Percentiles rank a stretch among this genome's conserved stretches.
Evolutionary conservation across 2,888 invertebrate species (phyloP).

Genomic region (Drosophila quinaria): DNA sequence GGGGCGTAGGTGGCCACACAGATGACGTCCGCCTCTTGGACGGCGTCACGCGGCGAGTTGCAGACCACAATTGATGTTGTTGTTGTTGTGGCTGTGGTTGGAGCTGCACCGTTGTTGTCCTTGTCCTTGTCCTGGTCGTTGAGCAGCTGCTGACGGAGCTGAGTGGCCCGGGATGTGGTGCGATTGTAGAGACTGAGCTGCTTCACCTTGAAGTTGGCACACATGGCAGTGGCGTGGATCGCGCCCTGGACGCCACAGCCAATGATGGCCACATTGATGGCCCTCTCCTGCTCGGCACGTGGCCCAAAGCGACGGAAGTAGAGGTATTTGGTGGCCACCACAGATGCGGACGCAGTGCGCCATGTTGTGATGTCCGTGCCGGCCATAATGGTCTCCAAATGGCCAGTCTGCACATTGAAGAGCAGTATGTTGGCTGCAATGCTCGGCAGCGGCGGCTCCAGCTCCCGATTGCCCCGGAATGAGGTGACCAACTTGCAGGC

Average conservation of each 20-base stretch:
- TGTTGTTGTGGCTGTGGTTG: not conserved
- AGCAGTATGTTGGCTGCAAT: slow-evolving; percentile 86
- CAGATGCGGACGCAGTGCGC: slow-evolving; percentile 88
- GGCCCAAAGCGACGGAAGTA: slow-evolving; percentile 78
- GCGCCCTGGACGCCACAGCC: slow-evolving; percentile 87
- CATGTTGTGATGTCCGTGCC: slow-evolving; percentile 87
- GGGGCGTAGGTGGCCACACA: slow-evolving; percentile 87
- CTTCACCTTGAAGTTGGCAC: slow-evolving; percentile 85
- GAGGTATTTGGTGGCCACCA: slow-evolving; percentile 87
- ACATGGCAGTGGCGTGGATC: slow-evolving; percentile 87
- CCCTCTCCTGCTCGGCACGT: slow-evolving; percentile 26
- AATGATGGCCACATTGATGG: slow-evolving; percentile 84
- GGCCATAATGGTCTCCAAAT: slow-evolving; percentile 86
- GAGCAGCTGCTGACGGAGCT: slow-evolving; percentile 64
- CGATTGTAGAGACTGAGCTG: slow-evolving; percentile 88
- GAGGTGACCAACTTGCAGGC: slow-evolving; percentile 87
- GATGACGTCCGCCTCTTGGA: slow-evolving; percentile 88
- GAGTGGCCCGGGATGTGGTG: slow-evolving; percentile 81
- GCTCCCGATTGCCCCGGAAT: slow-evolving; percentile 83
- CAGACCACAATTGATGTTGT: slow-evolving; percentile 31
- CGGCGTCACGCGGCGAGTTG: slow-evolving; percentile 85
- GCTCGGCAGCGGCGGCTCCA: slow-evolving; percentile 83
- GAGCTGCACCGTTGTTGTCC: too few relatives aligned
- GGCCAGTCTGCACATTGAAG: slow-evolving; percentile 85
- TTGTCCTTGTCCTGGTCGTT: not conserved